Percentiles rank a stretch among this genome's conserved stretches.
Evolutionary conservation across 2,888 invertebrate species (phyloP).

Genomic region (Clunio marinus): DNA sequence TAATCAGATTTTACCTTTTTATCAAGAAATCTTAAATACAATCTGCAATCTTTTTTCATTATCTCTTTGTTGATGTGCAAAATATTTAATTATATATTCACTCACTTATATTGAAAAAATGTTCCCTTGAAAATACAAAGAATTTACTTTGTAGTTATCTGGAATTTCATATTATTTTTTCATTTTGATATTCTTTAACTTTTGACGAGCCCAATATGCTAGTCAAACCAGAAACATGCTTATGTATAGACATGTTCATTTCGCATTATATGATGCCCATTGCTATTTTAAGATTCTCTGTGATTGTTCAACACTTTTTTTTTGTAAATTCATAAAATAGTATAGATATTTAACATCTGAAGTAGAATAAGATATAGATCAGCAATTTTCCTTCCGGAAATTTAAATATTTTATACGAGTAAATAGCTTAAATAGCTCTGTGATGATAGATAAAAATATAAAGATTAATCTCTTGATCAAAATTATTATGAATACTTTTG

Average conservation of each 20-base stretch:
- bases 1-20: too few relatives aligned
- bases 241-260: not conserved
- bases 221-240: not conserved
- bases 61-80: too few relatives aligned
- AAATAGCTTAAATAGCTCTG: constrained; percentile 1
- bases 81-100: too few relatives aligned
- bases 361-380: not conserved
- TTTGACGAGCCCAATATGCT: not conserved
- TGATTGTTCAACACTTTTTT: not conserved
- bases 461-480: not conserved
- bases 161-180: not conserved
- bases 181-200: not conserved
- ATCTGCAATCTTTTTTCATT: too few relatives aligned
- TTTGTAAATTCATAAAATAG: not conserved
- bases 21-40: too few relatives aligned
- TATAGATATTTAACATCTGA: not conserved
- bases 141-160: not conserved
- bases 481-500: not conserved
- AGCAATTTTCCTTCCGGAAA: not conserved
- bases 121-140: too few relatives aligned
- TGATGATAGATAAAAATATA: not conserved
- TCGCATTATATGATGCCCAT: not conserved
- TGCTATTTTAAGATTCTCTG: constrained; percentile 3
- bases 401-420: not conserved
- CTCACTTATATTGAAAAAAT: too few relatives aligned